Evolutionary conservation across 2,113 vertebrate species (phyloP), one percentile per base, ranked within the genome.

Genomic region (Addax nasomaculatus): DNA sequence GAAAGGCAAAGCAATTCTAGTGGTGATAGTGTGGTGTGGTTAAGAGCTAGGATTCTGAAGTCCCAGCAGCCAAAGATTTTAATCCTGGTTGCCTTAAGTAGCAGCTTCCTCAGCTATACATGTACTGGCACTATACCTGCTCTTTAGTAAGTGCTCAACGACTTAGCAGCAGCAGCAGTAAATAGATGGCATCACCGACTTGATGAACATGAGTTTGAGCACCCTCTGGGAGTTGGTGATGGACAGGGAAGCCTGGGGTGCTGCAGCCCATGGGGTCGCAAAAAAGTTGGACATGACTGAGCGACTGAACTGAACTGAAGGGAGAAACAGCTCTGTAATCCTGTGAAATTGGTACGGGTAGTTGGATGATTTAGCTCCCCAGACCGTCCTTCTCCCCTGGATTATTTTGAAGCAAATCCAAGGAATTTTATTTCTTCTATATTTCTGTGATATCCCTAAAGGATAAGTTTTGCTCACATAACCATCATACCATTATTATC

Each of bases 331-430:
- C 19, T 6, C 47, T 81, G 21, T 14, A n/a, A 62, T 93, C 57
- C 39, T 79, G 4, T 93, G 36, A 23, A 55, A 23, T 33, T 83
- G 55, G 36, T 25, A 25, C 39, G 60, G 47, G 17, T 60, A 55
- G 36, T 64, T 76, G 47, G 27, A 49, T 93, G 27, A 47, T 39
- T 60, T 23, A 49, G 11, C 76, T 57, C 13, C 12, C 27, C 7
- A 13, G 16, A n/a, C 12, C 8, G 1, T 45, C 39, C 23, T 55
- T 36, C n/a, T 80, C 10, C 43, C 25, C 25, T 49, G 30, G 9
- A 33, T 93, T 96, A 73, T 85, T 96, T 93, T 91, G 64, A 96
- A 95, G 64, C 36, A 92, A 93, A 89, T 73, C 10, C 27, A 88
- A n/a, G 87, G 60, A 86, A 55, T 88, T 33, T 60, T 89, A 60